These are phyloP conservation scores for Myripristis murdjan DNA, from an alignment of 2,797 vertebrate species.

Conservation along the genomic window DNA sequence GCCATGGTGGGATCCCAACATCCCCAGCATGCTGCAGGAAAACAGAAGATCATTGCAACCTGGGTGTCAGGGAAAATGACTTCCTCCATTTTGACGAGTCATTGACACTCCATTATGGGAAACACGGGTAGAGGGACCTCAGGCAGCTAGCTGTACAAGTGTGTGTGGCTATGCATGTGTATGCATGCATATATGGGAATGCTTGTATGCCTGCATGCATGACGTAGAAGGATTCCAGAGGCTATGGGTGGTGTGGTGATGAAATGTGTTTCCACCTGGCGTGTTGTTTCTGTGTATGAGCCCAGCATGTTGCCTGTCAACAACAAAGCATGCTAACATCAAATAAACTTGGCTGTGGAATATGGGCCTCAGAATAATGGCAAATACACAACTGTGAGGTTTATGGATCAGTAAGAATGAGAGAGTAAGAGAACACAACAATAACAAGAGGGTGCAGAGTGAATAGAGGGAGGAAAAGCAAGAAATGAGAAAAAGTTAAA, in stretches of 20 bases:
- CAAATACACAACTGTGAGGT: neutral
- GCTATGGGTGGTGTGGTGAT: neutral
- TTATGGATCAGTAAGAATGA: neutral
- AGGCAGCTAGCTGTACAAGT: neutral
- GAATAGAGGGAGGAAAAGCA: neutral
- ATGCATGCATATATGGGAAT: neutral
- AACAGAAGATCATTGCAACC: constrained; percentile 11
- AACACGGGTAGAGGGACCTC: constrained; percentile 53
- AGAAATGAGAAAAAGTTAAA: constrained; percentile 3
- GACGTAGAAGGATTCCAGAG: neutral
- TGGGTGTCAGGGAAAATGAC: constrained; percentile 59
- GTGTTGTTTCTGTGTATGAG: neutral
- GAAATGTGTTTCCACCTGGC: constrained; percentile 8
- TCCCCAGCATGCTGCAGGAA: constrained; percentile 23
- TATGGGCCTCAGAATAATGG: neutral
- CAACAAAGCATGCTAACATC: neutral
- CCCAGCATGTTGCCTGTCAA: constrained; percentile 23
- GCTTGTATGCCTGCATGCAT: neutral
- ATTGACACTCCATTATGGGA: constrained; percentile 73
- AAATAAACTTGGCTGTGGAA: neutral
- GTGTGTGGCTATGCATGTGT: constrained; percentile 13
- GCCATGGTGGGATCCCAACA: constrained; percentile 9
- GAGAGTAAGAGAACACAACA: neutral
- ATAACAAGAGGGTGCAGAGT: neutral
- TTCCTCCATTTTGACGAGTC: constrained; percentile 66